phyloP scores from a whole-genome alignment of 1,140 invertebrate genomes.

The Oreohelix idahoensis region DNA sequence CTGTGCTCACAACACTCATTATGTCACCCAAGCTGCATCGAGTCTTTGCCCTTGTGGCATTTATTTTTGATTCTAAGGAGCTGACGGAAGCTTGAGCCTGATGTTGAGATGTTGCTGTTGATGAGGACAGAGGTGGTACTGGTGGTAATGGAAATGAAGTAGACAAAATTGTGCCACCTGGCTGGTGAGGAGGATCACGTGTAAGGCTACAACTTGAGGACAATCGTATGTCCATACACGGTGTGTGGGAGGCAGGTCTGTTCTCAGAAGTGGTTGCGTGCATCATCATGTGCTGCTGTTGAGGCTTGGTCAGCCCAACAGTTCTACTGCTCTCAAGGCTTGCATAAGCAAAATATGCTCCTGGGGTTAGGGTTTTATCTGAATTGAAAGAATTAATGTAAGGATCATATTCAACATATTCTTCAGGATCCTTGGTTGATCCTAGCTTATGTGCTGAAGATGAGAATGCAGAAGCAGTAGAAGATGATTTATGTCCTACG shows the following conservation, averaged over 20 bases:
- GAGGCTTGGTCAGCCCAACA: neutral
- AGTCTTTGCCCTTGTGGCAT: neutral
- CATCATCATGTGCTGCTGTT: neutral
- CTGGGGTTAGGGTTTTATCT: neutral
- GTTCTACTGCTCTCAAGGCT: neutral
- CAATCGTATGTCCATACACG: constrained; percentile 48
- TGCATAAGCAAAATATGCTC: neutral
- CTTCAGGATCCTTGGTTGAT: neutral
- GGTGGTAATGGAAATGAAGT: constrained; percentile 10
- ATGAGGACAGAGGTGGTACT: neutral
- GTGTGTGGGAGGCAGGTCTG: constrained; percentile 27
- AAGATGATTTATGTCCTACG: neutral
- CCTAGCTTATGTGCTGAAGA: neutral
- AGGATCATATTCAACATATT: constrained; percentile 7
- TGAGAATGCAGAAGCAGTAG: neutral
- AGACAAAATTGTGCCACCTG: constrained; percentile 9
- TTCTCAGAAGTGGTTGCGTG: neutral
- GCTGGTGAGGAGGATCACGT: constrained; percentile 34
- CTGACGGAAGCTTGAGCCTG: neutral
- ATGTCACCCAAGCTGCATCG: neutral
- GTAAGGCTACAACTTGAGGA: constrained; percentile 50
- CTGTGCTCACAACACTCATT: neutral
- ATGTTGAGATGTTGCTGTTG: neutral
- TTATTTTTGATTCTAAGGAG: neutral
- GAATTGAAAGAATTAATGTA: neutral